Evolutionary conservation across 2,888 invertebrate genomes (phyloP).

Genomic region (Protophormia terraenovae): DNA sequence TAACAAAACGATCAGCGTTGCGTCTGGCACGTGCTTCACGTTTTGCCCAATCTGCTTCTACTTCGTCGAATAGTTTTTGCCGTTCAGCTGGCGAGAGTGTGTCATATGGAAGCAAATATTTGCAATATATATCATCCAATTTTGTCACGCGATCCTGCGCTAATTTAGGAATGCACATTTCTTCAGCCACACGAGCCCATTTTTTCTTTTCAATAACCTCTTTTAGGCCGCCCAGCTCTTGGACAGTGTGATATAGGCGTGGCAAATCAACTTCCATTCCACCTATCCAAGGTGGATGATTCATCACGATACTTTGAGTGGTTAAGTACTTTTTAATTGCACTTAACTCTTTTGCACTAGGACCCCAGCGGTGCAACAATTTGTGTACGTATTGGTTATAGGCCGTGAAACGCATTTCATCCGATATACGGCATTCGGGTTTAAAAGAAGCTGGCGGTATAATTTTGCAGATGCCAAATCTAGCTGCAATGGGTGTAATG

Average conservation of each 20-base stretch:
- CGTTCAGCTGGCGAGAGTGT: conserved; percentile 90
- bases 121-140: conserved; percentile 94
- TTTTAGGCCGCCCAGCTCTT: conserved; percentile 91
- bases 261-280: conserved; percentile 95
- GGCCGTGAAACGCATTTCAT: conserved; percentile 92
- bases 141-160: conserved; percentile 91
- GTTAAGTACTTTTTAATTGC: conserved; percentile 91
- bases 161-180: conserved; percentile 91
- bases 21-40: conserved; percentile 83
- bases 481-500: conserved; percentile 88
- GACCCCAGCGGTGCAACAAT: conserved; percentile 94
- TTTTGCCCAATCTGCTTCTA: conserved; percentile 89
- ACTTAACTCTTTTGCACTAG: conserved; percentile 91
- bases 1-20: conserved; percentile 81
- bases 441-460: conserved; percentile 91
- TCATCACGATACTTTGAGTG: conserved; percentile 88
- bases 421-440: conserved; percentile 91
- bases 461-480: conserved; percentile 93
- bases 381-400: conserved; percentile 95
- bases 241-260: conserved; percentile 91
- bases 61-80: conserved; percentile 86
- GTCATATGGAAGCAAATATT: conserved; percentile 94
- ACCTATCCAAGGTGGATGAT: conserved; percentile 91
- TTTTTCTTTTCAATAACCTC: conserved; percentile 93
- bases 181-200: conserved; percentile 93